Evolutionary conservation across 2,113 vertebrate genomes (phyloP).

Genomic region (Aythya baeri): DNA sequence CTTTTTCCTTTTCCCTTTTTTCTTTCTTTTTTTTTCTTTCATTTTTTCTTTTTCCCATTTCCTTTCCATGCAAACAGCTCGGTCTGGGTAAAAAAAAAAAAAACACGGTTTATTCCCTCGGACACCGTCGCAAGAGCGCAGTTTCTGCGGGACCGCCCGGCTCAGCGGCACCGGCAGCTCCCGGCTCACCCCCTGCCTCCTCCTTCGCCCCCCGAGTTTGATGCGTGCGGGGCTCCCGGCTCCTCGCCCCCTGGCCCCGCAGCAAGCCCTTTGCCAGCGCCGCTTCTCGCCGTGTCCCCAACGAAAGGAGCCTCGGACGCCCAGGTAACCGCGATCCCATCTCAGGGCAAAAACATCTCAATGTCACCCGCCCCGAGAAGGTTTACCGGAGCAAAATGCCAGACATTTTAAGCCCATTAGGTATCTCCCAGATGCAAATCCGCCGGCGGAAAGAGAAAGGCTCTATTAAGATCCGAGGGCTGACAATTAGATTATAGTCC

Average conservation of each 20-base stretch:
- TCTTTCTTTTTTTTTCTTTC: no score
- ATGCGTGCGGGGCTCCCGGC: no score
- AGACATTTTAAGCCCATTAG: slow-evolving; percentile 86
- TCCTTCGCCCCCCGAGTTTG: no score
- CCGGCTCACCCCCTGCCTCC: not conserved
- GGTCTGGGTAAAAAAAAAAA: not conserved
- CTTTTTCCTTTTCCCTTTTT: no score
- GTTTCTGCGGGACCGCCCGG: accelerated
- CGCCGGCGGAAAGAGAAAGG: slow-evolving; percentile 78
- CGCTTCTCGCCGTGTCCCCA: not conserved
- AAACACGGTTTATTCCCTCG: not conserved
- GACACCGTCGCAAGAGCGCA: not conserved
- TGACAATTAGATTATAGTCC: slow-evolving; percentile 87
- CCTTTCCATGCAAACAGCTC: not conserved
- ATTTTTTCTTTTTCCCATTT: not conserved
- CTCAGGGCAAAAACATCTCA: slow-evolving; percentile 72
- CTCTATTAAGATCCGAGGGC: slow-evolving; percentile 84
- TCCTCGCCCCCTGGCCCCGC: not conserved
- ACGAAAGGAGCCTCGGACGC: not conserved
- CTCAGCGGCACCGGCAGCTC: not conserved
- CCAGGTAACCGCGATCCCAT: slow-evolving; percentile 30
- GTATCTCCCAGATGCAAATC: slow-evolving; percentile 87
- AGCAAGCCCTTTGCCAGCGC: not conserved
- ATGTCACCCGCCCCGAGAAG: slow-evolving; percentile 81
- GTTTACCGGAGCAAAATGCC: slow-evolving; percentile 62